A percentile compares a stretch with the other conserved stretches of the same genome.
Evolutionary conservation across 2,888 invertebrate species (phyloP).

Genomic region (Petrolisthes manimaculis): DNA sequence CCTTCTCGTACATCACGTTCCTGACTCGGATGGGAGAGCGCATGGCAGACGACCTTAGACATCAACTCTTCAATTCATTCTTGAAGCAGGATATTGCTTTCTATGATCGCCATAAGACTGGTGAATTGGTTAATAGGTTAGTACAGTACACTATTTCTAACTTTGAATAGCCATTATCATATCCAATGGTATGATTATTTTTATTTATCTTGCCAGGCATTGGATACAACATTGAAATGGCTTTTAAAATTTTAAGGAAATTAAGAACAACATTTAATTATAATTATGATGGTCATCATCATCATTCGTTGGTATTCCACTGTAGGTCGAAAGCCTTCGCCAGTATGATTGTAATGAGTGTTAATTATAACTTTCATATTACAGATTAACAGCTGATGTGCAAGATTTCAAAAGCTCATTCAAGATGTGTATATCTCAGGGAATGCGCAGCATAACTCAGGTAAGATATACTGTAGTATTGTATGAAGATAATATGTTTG

Average conservation of each 20-base stretch:
- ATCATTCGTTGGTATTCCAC: too few relatives aligned
- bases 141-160: neutral
- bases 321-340: too few relatives aligned
- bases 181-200: neutral
- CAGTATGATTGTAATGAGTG: too few relatives aligned
- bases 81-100: slow-evolving; percentile 89
- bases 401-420: slow-evolving; percentile 98
- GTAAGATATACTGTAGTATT: slow-evolving; percentile 71
- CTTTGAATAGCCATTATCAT: neutral
- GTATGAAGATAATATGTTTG: too few relatives aligned
- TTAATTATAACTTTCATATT: neutral
- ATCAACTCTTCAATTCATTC: slow-evolving; percentile 85
- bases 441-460: slow-evolving; percentile 87
- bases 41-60: slow-evolving; percentile 84
- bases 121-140: slow-evolving; percentile 83
- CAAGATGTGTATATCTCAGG: slow-evolving; percentile 92
- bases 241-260: neutral
- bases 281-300: neutral
- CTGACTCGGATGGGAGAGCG: slow-evolving; percentile 90
- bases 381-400: slow-evolving; percentile 88
- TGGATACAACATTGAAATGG: too few relatives aligned
- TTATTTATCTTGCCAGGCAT: neutral
- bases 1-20: slow-evolving; percentile 89
- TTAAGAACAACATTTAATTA: neutral
- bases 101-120: slow-evolving; percentile 90